A percentile compares a stretch with the other conserved stretches of the same genome.
Conservation (phyloP, 2,797 vertebrate species). For the Phyllotis vaccarum region DNA sequence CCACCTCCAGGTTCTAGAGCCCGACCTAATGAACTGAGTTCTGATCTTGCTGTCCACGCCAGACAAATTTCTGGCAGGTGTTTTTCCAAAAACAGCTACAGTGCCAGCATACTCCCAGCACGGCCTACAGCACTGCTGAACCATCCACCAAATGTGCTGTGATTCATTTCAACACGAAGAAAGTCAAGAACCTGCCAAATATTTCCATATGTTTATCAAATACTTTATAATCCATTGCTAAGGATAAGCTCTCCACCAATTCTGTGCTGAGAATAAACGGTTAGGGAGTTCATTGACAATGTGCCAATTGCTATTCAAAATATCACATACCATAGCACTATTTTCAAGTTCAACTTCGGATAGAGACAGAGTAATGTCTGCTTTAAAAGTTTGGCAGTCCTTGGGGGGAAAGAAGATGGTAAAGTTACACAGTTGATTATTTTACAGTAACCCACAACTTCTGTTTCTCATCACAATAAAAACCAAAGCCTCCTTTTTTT, state of each 20-base stretch:
- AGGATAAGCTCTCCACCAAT: slow-evolving; percentile 46
- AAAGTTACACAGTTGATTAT: slow-evolving; percentile 75
- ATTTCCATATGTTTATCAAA: slow-evolving; percentile 74
- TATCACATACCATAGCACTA: slow-evolving; percentile 38
- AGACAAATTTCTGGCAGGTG: slow-evolving; percentile 74
- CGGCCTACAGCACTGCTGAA: slow-evolving; percentile 62
- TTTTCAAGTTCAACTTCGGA: slow-evolving; percentile 64
- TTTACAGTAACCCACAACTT: slow-evolving; percentile 76
- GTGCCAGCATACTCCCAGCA: slow-evolving; percentile 60
- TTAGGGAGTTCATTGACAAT: slow-evolving; percentile 65
- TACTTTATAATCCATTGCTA: slow-evolving; percentile 50
- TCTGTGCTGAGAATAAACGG: slow-evolving; percentile 29
- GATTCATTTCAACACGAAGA: slow-evolving; percentile 19
- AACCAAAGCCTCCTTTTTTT: slow-evolving; percentile 35
- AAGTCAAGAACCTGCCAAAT: slow-evolving; percentile 60
- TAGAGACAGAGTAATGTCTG: slow-evolving; percentile 70
- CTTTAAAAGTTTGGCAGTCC: slow-evolving; percentile 73
- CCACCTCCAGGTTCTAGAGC: slow-evolving; percentile 51
- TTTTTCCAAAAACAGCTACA: slow-evolving; percentile 9
- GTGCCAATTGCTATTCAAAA: slow-evolving; percentile 66
- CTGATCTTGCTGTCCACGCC: slow-evolving; percentile 61
- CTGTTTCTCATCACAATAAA: slow-evolving; percentile 81
- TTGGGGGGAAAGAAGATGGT: slow-evolving; percentile 70
- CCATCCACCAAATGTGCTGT: slow-evolving; percentile 25
- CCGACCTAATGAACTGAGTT: slow-evolving; percentile 67